phyloP scores from a whole-genome alignment of 1,140 invertebrate species.

The Dinoponera quadriceps region DNA sequence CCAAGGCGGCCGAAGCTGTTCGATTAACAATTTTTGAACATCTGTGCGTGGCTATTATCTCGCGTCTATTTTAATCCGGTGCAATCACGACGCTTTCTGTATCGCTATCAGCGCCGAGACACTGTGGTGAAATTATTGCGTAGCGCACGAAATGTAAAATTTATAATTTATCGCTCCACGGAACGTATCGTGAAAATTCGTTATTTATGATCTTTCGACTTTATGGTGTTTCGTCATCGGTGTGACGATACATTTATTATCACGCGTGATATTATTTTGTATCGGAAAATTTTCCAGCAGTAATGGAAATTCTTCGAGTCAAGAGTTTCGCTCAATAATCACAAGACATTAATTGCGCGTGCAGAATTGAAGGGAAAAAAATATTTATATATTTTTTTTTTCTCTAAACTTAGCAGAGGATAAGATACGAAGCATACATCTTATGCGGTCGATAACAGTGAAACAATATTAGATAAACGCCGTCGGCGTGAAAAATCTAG shows the following conservation, averaged over 20 bases:
- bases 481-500: slow-evolving; percentile 3
- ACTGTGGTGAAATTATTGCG: slow-evolving; percentile 12
- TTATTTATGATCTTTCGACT: slow-evolving; percentile 8
- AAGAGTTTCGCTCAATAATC: not conserved
- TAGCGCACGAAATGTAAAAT: slow-evolving; percentile 22
- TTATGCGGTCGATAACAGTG: slow-evolving; percentile 36
- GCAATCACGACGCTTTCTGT: slow-evolving; percentile 11
- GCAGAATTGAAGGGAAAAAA: not conserved
- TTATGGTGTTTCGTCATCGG: slow-evolving; percentile 7
- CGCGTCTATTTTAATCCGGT: slow-evolving; percentile 9
- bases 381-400: not conserved
- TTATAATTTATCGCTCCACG: not conserved
- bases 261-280: not conserved
- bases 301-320: too few species aligned
- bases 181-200: slow-evolving; percentile 24
- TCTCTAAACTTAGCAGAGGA: not conserved
- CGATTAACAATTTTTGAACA: slow-evolving; percentile 29
- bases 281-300: slow-evolving; percentile 1
- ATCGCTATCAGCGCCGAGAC: slow-evolving; percentile 12
- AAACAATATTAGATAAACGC: slow-evolving; percentile 49
- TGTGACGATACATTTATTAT: slow-evolving; percentile 29
- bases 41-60: not conserved
- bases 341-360: not conserved
- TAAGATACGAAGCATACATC: slow-evolving; percentile 40
- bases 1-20: not conserved